Conservation (phyloP, 2,888 invertebrate genomes). For the Heliconius aoede region DNA sequence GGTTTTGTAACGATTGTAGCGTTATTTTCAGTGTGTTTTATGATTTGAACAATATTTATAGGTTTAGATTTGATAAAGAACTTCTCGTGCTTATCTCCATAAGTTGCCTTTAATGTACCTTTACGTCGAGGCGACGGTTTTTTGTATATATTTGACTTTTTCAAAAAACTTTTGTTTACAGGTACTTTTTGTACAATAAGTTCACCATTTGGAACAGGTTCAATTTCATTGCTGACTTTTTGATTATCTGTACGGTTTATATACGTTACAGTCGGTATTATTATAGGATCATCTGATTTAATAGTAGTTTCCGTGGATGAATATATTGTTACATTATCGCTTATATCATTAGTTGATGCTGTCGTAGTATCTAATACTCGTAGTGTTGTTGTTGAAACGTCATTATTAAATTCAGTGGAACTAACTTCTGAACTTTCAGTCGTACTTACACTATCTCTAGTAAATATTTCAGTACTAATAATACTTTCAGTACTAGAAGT, state of each 20-base stretch:
- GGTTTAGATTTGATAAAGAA: slow-evolving; percentile 60
- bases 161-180: slow-evolving; percentile 55
- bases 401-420: slow-evolving; percentile 32
- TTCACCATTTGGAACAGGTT: slow-evolving; percentile 65
- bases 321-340: neutral
- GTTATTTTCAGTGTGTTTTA: slow-evolving; percentile 41
- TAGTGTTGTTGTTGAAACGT: slow-evolving; percentile 2
- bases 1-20: slow-evolving; percentile 17
- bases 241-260: slow-evolving; percentile 47
- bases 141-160: slow-evolving; percentile 70
- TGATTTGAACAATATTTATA: slow-evolving; percentile 41
- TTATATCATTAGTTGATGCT: neutral
- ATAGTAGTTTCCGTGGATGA: slow-evolving; percentile 21
- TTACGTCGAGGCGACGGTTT: slow-evolving; percentile 73
- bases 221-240: slow-evolving; percentile 66
- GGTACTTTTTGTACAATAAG: slow-evolving; percentile 67
- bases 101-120: slow-evolving; percentile 79
- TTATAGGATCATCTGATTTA: slow-evolving; percentile 56
- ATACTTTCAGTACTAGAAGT: slow-evolving; percentile 35
- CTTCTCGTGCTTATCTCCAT: slow-evolving; percentile 77
- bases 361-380: neutral
- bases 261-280: slow-evolving; percentile 65
- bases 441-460: slow-evolving; percentile 23
- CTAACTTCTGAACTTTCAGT: slow-evolving; percentile 10
- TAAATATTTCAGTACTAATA: slow-evolving; percentile 30